These are phyloP conservation scores for Halcyon malimbica DNA, from an alignment of 2,113 vertebrate genomes.

Conservation along the genomic window DNA sequence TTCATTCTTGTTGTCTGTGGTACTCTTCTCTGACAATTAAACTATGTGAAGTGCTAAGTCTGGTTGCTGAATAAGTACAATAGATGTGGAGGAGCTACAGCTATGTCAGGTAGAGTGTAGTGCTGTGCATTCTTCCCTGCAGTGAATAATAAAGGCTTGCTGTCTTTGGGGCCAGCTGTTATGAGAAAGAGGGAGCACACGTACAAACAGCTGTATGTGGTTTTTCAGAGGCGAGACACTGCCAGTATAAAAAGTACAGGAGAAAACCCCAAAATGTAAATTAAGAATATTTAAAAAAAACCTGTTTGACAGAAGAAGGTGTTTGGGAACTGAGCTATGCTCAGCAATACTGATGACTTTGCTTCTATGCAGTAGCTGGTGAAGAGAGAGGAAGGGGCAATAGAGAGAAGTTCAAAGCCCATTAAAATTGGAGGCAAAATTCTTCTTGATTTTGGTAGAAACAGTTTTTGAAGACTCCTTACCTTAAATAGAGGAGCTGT, in stretches of 20 bases:
- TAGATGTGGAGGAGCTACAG: neutral
- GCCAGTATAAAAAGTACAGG: neutral
- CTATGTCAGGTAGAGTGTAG: neutral
- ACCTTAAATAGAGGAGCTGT: neutral
- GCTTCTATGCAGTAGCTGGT: neutral
- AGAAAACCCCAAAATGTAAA: slow-evolving; percentile 34
- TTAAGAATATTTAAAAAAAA: slow-evolving; percentile 30
- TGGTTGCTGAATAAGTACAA: neutral
- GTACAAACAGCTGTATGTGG: neutral
- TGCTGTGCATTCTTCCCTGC: neutral
- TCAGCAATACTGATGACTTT: neutral
- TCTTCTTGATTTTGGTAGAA: neutral
- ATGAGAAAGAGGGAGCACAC: neutral
- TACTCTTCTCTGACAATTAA: neutral
- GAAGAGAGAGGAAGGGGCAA: neutral
- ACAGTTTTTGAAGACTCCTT: neutral
- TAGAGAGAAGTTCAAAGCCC: neutral
- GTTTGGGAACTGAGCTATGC: neutral
- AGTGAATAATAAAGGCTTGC: slow-evolving; percentile 7
- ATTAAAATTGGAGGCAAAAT: neutral
- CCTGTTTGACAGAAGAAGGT: slow-evolving; percentile 18
- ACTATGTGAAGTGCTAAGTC: neutral
- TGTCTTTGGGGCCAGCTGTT: neutral
- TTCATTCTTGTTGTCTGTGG: neutral
- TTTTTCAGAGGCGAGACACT: slow-evolving; percentile 19